These are phyloP conservation scores for Ellobius talpinus DNA, from an alignment of 2,113 vertebrate genomes.

Conservation along the genomic window DNA sequence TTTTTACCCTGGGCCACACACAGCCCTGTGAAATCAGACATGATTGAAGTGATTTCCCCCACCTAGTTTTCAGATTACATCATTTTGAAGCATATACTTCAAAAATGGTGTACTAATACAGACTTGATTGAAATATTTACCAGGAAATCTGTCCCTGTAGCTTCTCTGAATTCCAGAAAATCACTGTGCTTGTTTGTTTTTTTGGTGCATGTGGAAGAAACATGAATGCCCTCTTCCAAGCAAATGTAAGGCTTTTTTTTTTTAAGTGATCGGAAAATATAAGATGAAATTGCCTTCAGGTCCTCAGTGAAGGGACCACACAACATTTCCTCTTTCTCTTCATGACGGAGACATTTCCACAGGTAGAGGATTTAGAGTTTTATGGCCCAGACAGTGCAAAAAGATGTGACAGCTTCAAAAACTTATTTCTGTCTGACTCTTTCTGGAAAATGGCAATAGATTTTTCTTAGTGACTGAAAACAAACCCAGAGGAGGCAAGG, in stretches of 20 bases:
- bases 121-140: constrained; percentile 63
- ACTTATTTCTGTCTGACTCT: constrained; percentile 62
- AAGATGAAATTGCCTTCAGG: constrained; percentile 11
- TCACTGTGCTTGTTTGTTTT: background rate
- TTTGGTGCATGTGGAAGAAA: background rate
- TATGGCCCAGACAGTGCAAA: constrained; percentile 32
- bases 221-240: constrained; percentile 42
- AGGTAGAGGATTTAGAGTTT: constrained; percentile 48
- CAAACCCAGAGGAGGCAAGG: constrained; percentile 8
- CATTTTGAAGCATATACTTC: constrained; percentile 68
- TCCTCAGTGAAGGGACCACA: constrained; percentile 55
- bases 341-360: background rate
- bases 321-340: constrained; percentile 15
- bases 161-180: constrained; percentile 24
- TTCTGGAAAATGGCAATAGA: constrained; percentile 70
- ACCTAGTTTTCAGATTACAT: constrained; percentile 56
- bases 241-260: constrained; percentile 60
- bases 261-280: constrained; percentile 47
- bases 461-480: constrained; percentile 61
- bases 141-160: background rate
- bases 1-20: constrained; percentile 6
- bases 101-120: constrained; percentile 52
- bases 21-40: constrained; percentile 32
- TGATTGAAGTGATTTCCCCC: constrained; percentile 59
- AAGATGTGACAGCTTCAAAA: constrained; percentile 62